Conservation (phyloP, 2,888 invertebrate species). For the Schrankia costaestrigalis region DNA sequence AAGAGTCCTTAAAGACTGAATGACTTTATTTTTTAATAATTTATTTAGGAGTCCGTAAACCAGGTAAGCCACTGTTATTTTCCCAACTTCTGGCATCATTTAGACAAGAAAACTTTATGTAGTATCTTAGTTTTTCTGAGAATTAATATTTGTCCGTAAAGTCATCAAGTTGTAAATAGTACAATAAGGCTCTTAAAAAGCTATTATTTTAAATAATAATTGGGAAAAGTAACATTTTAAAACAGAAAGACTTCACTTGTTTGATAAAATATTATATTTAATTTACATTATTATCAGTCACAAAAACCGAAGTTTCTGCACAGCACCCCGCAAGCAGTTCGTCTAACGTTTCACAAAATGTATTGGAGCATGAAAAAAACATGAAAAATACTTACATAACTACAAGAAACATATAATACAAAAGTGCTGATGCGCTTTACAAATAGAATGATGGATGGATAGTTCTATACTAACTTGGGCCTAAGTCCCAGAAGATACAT, state of each 20-base stretch:
- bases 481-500: constrained; percentile 61
- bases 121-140: too few relatives aligned
- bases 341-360: constrained; percentile 75
- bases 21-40: too few relatives aligned
- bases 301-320: constrained; percentile 57
- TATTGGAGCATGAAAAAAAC: constrained; percentile 49
- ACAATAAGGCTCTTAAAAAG: too few relatives aligned
- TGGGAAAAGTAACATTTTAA: too few relatives aligned
- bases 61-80: too few relatives aligned
- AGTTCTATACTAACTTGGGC: constrained; percentile 49
- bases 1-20: too few relatives aligned
- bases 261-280: constrained; percentile 66
- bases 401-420: constrained; percentile 75
- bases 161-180: not conserved
- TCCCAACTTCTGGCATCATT: too few relatives aligned
- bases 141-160: not conserved
- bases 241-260: too few relatives aligned
- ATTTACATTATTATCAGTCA: constrained; percentile 59
- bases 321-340: constrained; percentile 56
- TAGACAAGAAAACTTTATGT: too few relatives aligned
- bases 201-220: too few relatives aligned
- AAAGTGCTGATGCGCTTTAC: constrained; percentile 47
- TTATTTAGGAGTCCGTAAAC: too few relatives aligned
- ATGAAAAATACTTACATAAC: constrained; percentile 59
- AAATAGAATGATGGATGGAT: constrained; percentile 26